A percentile compares a stretch with the other conserved stretches of the same genome.
Conservation (phyloP, 2,888 invertebrate genomes). For the Buathra laborator region DNA sequence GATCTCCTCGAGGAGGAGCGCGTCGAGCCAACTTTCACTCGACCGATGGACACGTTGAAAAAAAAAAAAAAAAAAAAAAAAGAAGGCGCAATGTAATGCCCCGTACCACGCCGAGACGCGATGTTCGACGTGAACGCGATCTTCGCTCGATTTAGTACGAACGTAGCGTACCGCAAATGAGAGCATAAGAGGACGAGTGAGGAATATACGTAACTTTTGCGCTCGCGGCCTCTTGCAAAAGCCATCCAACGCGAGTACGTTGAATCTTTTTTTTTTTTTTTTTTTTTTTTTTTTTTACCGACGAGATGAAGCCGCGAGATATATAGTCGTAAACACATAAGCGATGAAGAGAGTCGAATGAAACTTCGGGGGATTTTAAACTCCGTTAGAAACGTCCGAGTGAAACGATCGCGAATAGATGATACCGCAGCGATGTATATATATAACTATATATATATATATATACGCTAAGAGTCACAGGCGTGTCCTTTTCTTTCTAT, state of each 20-base stretch:
- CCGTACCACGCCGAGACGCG: slow-evolving; percentile 26
- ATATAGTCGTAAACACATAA: background rate
- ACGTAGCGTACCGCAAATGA: slow-evolving; percentile 44
- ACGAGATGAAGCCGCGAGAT: slow-evolving; percentile 22
- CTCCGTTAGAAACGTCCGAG: slow-evolving; percentile 47
- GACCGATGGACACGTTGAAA: slow-evolving; percentile 25
- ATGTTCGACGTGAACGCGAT: slow-evolving; percentile 48
- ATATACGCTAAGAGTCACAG: slow-evolving; percentile 31
- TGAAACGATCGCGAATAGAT: slow-evolving; percentile 24
- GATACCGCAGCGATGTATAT: background rate
- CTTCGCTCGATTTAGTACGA: slow-evolving; percentile 56
- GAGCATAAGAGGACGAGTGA: slow-evolving; percentile 35
- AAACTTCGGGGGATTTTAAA: background rate
- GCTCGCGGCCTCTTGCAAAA: slow-evolving; percentile 38
- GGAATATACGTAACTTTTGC: slow-evolving; percentile 27
- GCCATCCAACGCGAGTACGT: slow-evolving; percentile 28
- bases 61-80: slow-evolving; percentile 13
- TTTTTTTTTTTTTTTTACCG: background rate
- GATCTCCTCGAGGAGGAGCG: slow-evolving; percentile 53
- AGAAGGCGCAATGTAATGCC: slow-evolving; percentile 13
- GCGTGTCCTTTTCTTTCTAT: slow-evolving; percentile 55
- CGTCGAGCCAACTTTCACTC: slow-evolving; percentile 62
- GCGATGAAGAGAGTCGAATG: slow-evolving; percentile 14
- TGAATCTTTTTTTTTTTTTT: background rate
- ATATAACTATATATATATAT: slow-evolving; percentile 17